Conservation (phyloP, 2,113 vertebrate genomes). For the Rhinogobius similis region DNA sequence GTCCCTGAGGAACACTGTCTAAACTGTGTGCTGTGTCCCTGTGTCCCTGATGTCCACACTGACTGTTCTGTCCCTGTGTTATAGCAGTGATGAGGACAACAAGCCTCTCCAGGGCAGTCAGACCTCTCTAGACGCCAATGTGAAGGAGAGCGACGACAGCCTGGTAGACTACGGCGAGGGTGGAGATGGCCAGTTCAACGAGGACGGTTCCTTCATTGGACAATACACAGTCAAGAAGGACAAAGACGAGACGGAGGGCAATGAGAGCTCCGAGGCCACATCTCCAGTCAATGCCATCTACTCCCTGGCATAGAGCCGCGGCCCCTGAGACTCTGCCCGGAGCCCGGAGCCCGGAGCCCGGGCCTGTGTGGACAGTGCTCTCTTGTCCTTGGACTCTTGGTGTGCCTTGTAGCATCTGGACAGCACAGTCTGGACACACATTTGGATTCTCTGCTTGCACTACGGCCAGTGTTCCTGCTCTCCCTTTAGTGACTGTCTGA, state of each 20-base stretch:
- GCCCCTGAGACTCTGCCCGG: not conserved
- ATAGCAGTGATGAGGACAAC: slow-evolving; percentile 95
- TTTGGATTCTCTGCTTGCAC: slow-evolving; percentile 30
- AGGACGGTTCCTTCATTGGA: slow-evolving; percentile 97
- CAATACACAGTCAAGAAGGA: slow-evolving; percentile 99
- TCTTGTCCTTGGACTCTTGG: slow-evolving; percentile 61
- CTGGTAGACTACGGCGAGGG: slow-evolving; percentile 97
- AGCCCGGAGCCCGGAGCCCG: not conserved
- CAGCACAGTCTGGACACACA: slow-evolving; percentile 50
- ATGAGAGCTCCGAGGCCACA: slow-evolving; percentile 97
- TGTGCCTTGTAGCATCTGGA: slow-evolving; percentile 65
- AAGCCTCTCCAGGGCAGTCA: slow-evolving; percentile 97
- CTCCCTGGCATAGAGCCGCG: slow-evolving; percentile 84
- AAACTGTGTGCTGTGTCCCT: not conserved
- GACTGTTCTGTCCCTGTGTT: not conserved
- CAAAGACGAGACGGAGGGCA: slow-evolving; percentile 98
- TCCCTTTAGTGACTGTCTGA: slow-evolving; percentile 18
- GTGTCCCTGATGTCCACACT: not conserved
- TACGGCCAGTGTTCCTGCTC: slow-evolving; percentile 24
- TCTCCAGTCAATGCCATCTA: slow-evolving; percentile 98
- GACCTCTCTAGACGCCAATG: slow-evolving; percentile 92
- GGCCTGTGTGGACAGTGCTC: slow-evolving; percentile 36
- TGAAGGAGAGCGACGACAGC: slow-evolving; percentile 98
- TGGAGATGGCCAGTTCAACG: slow-evolving; percentile 95
- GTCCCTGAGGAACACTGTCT: too few relatives aligned